phyloP scores from a whole-genome alignment of 2,113 vertebrate species.

The Coptodon rendalli region DNA sequence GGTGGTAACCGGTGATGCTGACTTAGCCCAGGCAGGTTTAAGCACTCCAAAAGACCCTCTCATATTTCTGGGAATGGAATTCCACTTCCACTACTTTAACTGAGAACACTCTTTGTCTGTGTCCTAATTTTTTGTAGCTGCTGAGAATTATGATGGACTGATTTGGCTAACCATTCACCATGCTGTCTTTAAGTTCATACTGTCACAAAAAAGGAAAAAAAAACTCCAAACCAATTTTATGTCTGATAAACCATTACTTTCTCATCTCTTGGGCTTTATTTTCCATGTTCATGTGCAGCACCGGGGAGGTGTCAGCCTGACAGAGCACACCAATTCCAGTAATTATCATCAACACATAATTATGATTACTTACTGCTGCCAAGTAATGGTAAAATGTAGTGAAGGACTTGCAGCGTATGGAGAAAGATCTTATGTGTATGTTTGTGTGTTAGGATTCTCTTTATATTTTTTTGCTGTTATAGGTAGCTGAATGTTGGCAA shows the following conservation, averaged over 20 bases:
- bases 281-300: background rate
- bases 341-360: conserved; percentile 27
- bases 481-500: background rate
- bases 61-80: background rate
- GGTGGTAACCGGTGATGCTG: accelerated
- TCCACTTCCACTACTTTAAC: background rate
- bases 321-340: background rate
- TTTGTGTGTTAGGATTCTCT: background rate
- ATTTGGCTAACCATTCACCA: background rate
- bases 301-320: background rate
- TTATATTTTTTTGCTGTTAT: background rate
- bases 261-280: background rate
- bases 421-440: background rate
- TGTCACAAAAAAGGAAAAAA: background rate
- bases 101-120: background rate
- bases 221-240: background rate
- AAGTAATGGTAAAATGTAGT: background rate
- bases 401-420: background rate
- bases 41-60: background rate
- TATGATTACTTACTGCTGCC: conserved; percentile 17
- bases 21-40: background rate
- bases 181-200: background rate
- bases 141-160: background rate
- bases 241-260: background rate
- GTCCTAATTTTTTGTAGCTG: background rate